Conservation (phyloP, 2,113 vertebrate species). For the Paralichthys olivaceus region DNA sequence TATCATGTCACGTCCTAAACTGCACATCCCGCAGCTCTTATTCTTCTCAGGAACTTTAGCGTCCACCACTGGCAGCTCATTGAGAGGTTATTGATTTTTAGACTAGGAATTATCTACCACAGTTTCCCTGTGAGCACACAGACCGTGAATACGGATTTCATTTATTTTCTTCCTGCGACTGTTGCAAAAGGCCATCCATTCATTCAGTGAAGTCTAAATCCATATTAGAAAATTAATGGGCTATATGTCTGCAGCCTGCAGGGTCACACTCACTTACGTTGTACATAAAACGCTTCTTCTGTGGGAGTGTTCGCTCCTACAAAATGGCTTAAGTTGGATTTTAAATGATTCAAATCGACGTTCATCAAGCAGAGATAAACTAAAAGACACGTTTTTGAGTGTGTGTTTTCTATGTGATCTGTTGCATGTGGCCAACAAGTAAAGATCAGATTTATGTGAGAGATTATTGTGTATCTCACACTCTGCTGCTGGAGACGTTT, state of each 20-base stretch:
- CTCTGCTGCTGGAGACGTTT: conserved; percentile 11
- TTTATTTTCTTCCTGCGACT: conserved; percentile 26
- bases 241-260: conserved; percentile 7
- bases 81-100: conserved; percentile 59
- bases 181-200: conserved; percentile 8
- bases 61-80: conserved; percentile 39
- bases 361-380: background rate
- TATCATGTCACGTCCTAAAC: conserved; percentile 36
- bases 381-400: background rate
- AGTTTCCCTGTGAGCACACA: conserved; percentile 44
- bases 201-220: conserved; percentile 19
- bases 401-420: background rate
- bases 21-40: conserved; percentile 22
- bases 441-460: conserved; percentile 26
- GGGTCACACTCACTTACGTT: conserved; percentile 1
- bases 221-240: conserved; percentile 25
- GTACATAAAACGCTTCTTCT: conserved; percentile 1
- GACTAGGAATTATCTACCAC: conserved; percentile 33
- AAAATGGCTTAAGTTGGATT: background rate
- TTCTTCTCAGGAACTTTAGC: conserved; percentile 27
- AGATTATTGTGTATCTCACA: conserved; percentile 15
- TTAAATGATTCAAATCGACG: background rate
- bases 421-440: conserved; percentile 13
- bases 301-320: background rate
- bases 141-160: conserved; percentile 43